Conservation (phyloP, 2,113 vertebrate genomes). For the Misgurnus mizolepis region DNA sequence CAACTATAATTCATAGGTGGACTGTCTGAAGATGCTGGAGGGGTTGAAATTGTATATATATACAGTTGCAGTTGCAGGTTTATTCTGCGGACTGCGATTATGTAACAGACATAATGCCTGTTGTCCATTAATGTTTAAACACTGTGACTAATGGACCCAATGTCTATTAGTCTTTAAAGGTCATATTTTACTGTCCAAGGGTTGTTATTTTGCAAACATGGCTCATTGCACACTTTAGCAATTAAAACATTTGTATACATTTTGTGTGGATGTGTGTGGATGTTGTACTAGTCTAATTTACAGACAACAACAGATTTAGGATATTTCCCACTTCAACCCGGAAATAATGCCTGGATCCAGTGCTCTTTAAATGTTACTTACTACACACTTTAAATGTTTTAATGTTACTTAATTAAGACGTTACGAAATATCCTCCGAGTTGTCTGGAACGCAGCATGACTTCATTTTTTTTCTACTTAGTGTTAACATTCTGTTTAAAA, state of each 20-base stretch:
- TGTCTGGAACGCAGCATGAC: too few species aligned
- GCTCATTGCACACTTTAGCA: background rate
- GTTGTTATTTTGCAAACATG: background rate
- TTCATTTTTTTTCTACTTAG: too few species aligned
- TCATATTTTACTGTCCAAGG: background rate
- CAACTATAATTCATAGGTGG: too few species aligned
- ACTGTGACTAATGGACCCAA: too few species aligned
- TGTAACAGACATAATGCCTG: background rate
- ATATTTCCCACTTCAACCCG: too few species aligned
- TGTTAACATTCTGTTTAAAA: too few species aligned
- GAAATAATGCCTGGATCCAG: too few species aligned
- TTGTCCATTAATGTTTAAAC: background rate
- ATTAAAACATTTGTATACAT: background rate
- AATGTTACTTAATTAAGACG: too few species aligned
- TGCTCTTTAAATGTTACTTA: too few species aligned
- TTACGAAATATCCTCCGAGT: too few species aligned
- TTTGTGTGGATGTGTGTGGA: conserved; percentile 8
- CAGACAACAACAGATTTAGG: background rate
- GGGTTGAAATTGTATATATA: background rate
- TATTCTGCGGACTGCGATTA: background rate
- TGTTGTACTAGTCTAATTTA: background rate
- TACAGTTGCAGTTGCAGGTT: background rate
- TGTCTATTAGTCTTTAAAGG: background rate
- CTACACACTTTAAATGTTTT: too few species aligned
- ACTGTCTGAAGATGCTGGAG: too few species aligned